Evolutionary conservation across 2,113 vertebrate genomes (phyloP).

Genomic region (Calidris pygmaea): DNA sequence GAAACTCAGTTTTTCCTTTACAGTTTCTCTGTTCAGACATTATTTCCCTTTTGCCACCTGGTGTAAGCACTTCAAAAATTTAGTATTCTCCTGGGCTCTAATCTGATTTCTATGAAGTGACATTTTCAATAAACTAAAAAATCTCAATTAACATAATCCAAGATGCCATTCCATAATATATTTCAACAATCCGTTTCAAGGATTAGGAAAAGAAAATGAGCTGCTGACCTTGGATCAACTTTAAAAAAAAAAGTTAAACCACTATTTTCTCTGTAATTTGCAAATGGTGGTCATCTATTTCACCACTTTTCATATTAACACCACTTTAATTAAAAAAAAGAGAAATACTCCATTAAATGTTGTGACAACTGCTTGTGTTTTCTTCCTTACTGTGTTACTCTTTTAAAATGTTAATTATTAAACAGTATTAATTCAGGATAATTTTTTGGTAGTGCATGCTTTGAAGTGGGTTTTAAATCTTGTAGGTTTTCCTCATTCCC

Average conservation of each 20-base stretch:
- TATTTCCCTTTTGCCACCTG: background rate
- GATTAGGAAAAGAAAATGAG: background rate
- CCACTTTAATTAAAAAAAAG: background rate
- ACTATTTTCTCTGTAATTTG: background rate
- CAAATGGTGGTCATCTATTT: background rate
- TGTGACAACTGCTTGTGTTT: background rate
- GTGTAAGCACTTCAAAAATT: conserved; percentile 9
- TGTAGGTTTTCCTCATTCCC: background rate
- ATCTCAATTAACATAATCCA: conserved; percentile 50
- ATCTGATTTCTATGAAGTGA: conserved; percentile 14
- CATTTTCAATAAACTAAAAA: conserved; percentile 40
- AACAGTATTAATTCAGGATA: background rate
- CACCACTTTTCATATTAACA: background rate
- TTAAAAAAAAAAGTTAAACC: background rate
- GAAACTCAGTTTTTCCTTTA: background rate
- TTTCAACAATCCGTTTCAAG: background rate
- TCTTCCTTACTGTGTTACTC: background rate
- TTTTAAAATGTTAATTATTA: background rate
- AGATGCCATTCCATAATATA: background rate
- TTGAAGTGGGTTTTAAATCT: background rate
- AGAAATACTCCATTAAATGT: accelerated
- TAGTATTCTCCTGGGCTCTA: background rate
- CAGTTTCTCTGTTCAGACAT: background rate
- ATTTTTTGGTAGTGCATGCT: background rate
- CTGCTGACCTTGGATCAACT: background rate